Percentiles rank a stretch among this genome's conserved stretches.
Evolutionary conservation across 2,888 invertebrate species (phyloP).

Genomic region (Erannis defoliaria): DNA sequence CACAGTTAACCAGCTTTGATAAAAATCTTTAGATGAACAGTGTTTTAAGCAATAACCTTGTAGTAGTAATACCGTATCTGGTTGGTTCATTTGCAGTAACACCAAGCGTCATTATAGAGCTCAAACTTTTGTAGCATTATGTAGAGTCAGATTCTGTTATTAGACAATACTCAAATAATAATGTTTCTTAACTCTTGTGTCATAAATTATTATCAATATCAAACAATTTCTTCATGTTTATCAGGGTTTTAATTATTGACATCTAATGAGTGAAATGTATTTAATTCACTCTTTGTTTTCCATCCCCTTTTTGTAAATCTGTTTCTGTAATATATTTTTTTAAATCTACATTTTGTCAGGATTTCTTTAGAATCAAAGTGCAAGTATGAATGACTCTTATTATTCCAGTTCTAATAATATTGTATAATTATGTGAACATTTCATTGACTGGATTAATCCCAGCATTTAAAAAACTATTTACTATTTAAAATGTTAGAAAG

Average conservation of each 20-base stretch:
- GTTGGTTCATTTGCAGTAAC: slow-evolving; percentile 37
- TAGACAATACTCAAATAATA: slow-evolving; percentile 44
- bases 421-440: slow-evolving; percentile 44
- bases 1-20: slow-evolving; percentile 44
- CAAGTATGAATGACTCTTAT: slow-evolving; percentile 72
- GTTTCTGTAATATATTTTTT: slow-evolving; percentile 12
- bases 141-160: slow-evolving; percentile 42
- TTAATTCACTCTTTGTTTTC: slow-evolving; percentile 14
- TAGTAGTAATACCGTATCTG: slow-evolving; percentile 26
- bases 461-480: slow-evolving; percentile 83
- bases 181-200: slow-evolving; percentile 20
- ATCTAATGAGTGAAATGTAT: slow-evolving; percentile 9
- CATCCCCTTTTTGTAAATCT: slow-evolving; percentile 14
- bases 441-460: slow-evolving; percentile 75
- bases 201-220: slow-evolving; percentile 27
- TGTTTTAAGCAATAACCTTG: slow-evolving; percentile 26
- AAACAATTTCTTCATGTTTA: slow-evolving; percentile 15
- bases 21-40: slow-evolving; percentile 41
- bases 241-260: slow-evolving; percentile 3
- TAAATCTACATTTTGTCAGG: slow-evolving; percentile 24
- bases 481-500: slow-evolving; percentile 81
- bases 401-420: slow-evolving; percentile 53
- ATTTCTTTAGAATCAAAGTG: slow-evolving; percentile 57
- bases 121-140: slow-evolving; percentile 32
- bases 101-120: slow-evolving; percentile 27